Percentiles rank a stretch among this genome's conserved stretches.
Conservation (phyloP, 2,888 invertebrate species). For the Lepidonotus clava region DNA sequence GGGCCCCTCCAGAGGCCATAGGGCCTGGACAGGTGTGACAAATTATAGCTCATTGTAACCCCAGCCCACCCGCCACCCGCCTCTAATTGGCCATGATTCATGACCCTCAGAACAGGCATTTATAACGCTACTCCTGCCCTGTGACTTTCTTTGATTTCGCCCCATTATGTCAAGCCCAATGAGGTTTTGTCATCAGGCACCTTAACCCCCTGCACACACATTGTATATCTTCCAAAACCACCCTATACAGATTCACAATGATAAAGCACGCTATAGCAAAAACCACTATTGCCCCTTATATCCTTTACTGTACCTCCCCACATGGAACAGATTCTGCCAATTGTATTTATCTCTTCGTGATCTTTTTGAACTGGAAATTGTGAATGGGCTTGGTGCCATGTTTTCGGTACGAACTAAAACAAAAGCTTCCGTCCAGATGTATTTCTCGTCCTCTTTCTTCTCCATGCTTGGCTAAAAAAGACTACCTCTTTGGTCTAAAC, state of each 20-base stretch:
- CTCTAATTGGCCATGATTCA: constrained; percentile 52
- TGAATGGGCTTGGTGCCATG: neutral
- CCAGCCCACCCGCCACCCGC: neutral
- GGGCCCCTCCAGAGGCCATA: neutral
- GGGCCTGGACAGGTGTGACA: constrained; percentile 40
- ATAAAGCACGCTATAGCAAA: too few relatives aligned
- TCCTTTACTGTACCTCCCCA: too few relatives aligned
- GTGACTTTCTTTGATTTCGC: constrained; percentile 13
- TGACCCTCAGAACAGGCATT: neutral
- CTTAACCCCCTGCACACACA: too few relatives aligned
- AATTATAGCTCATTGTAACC: constrained; percentile 33
- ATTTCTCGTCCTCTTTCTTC: too few relatives aligned
- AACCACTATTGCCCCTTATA: too few relatives aligned
- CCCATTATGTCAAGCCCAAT: neutral
- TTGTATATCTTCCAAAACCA: too few relatives aligned
- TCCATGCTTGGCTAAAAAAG: too few relatives aligned
- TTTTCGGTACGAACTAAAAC: neutral
- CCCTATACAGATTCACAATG: too few relatives aligned
- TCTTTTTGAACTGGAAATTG: too few relatives aligned
- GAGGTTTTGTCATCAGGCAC: neutral
- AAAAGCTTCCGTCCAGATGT: too few relatives aligned
- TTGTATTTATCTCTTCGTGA: neutral
- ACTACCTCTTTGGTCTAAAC: too few relatives aligned
- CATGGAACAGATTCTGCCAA: neutral
- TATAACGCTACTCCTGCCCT: neutral